phyloP scores from a whole-genome alignment of 2,888 invertebrate genomes.

The Orgyia antiqua region DNA sequence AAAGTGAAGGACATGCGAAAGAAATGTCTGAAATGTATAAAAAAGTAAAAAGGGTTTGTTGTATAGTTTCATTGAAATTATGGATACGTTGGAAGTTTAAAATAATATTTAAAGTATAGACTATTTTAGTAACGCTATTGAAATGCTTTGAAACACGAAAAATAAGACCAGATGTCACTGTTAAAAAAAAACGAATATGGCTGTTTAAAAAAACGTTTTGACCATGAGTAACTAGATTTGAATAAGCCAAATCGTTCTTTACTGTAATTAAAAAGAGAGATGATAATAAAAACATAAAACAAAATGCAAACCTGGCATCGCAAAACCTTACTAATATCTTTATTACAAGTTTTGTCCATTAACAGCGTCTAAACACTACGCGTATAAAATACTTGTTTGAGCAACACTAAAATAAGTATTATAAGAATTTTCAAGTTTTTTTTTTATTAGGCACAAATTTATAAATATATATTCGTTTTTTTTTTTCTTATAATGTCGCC shows the following conservation, averaged over 20 bases:
- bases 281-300: constrained; percentile 17
- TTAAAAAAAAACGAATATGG: constrained; percentile 12
- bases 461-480: constrained; percentile 26
- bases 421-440: constrained; percentile 48
- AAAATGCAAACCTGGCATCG: constrained; percentile 67
- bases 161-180: no score
- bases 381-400: constrained; percentile 69
- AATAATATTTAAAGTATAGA: no score
- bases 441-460: constrained; percentile 71
- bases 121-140: no score
- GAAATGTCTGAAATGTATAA: constrained; percentile 16
- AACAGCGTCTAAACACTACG: constrained; percentile 69
- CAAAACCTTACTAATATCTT: constrained; percentile 47
- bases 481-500: constrained; percentile 45
- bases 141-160: no score
- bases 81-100: no score
- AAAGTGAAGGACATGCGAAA: constrained; percentile 15
- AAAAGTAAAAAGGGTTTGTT: constrained; percentile 37
- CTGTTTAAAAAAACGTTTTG: no score
- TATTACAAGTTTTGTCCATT: constrained; percentile 38
- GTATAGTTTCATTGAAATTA: no score
- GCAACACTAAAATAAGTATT: constrained; percentile 65
- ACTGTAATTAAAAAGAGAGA: no score
- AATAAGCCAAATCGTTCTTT: no score
- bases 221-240: no score